Percentiles rank a stretch among this genome's conserved stretches.
Evolutionary conservation across 2,888 invertebrate genomes (phyloP).

Genomic region (Conomelus anceps): DNA sequence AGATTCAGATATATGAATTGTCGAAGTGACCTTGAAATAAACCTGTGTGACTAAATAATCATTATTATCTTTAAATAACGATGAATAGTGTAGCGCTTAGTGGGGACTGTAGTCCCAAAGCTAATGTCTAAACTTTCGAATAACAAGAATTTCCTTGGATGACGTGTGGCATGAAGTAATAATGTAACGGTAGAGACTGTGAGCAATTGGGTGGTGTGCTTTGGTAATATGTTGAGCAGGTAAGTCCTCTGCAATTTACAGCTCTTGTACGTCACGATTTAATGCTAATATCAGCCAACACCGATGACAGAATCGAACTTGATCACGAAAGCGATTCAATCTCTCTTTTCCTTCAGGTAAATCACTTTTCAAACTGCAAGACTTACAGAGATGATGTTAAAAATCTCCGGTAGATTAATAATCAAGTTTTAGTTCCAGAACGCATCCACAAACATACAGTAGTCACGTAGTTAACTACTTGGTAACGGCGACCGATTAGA

Average conservation of each 20-base stretch:
- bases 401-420: not conserved
- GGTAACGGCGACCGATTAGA: too few species aligned
- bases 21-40: too few species aligned
- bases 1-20: too few species aligned
- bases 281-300: not conserved
- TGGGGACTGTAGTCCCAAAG: too few species aligned
- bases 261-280: not conserved
- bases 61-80: too few species aligned
- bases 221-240: not conserved
- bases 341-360: not conserved
- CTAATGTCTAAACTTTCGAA: too few species aligned
- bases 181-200: not conserved
- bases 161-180: not conserved
- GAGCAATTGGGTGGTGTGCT: not conserved
- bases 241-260: not conserved
- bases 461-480: too few species aligned
- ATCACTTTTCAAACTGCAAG: too few species aligned
- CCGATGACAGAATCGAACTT: not conserved
- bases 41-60: too few species aligned
- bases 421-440: too few species aligned
- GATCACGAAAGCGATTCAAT: not conserved
- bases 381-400: not conserved
- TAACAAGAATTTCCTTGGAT: not conserved
- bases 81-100: too few species aligned
- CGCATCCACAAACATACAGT: too few species aligned